Evolutionary conservation across 2,797 vertebrate species (phyloP).

Genomic region (Alcedo quadribrachys): DNA sequence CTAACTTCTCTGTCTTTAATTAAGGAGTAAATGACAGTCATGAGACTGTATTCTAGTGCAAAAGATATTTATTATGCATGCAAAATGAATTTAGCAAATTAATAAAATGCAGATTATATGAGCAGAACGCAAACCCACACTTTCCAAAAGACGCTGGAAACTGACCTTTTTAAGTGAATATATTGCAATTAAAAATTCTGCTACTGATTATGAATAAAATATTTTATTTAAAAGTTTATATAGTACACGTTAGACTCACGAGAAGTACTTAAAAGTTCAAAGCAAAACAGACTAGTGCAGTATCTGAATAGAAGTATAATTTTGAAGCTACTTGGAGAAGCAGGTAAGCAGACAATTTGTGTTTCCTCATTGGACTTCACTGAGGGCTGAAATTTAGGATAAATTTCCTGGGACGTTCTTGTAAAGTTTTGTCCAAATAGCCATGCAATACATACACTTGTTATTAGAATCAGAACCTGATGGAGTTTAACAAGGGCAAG

Average conservation of each 20-base stretch:
- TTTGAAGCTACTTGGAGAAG: neutral
- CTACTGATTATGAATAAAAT: neutral
- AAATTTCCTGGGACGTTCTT: neutral
- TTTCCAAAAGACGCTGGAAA: neutral
- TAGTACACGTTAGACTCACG: neutral
- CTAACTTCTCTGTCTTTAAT: slow-evolving; percentile 76
- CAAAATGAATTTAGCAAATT: slow-evolving; percentile 30
- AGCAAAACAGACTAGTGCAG: neutral
- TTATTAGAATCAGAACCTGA: neutral
- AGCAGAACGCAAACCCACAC: neutral
- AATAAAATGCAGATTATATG: slow-evolving; percentile 26
- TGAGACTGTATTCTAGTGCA: slow-evolving; percentile 62
- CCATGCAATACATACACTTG: neutral
- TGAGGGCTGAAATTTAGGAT: neutral
- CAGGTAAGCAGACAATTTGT: neutral
- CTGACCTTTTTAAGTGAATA: neutral
- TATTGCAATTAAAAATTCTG: slow-evolving; percentile 24
- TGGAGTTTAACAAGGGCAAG: no score
- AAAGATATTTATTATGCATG: slow-evolving; percentile 47
- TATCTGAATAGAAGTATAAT: neutral
- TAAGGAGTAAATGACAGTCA: slow-evolving; percentile 77
- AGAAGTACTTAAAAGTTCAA: neutral
- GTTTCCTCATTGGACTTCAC: neutral
- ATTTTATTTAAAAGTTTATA: neutral
- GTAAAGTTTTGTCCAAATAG: neutral